phyloP scores from a whole-genome alignment of 2,797 vertebrate species.

The Nannoperca obscura region DNA sequence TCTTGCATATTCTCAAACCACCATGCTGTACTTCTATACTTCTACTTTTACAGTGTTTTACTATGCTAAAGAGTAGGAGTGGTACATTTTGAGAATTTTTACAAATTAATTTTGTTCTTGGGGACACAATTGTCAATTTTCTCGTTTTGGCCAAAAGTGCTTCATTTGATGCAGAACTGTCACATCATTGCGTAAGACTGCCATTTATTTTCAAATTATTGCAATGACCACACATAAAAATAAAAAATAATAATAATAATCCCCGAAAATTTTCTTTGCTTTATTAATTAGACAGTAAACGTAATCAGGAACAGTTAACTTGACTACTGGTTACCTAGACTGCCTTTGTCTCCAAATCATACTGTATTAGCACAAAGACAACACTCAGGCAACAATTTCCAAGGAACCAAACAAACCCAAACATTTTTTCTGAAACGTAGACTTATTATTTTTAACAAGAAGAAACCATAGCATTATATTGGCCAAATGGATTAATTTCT shows the following conservation, averaged over 20 bases:
- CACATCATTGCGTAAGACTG: neutral
- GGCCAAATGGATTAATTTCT: neutral
- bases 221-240: neutral
- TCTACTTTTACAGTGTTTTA: neutral
- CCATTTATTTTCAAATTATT: neutral
- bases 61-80: neutral
- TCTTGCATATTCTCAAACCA: conserved; percentile 2
- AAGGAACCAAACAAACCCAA: neutral
- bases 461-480: neutral
- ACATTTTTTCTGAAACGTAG: neutral
- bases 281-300: neutral
- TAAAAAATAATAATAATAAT: neutral
- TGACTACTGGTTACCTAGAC: neutral
- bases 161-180: neutral
- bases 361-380: neutral
- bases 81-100: neutral
- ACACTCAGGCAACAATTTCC: no score
- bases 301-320: neutral
- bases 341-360: neutral
- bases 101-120: neutral
- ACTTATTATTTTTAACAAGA: neutral
- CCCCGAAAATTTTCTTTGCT: neutral
- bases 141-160: neutral
- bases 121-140: neutral
- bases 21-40: neutral